Evolutionary conservation across 2,113 vertebrate species (phyloP), one percentile per base, ranked within the genome.

Genomic region (Piaya cayana): DNA sequence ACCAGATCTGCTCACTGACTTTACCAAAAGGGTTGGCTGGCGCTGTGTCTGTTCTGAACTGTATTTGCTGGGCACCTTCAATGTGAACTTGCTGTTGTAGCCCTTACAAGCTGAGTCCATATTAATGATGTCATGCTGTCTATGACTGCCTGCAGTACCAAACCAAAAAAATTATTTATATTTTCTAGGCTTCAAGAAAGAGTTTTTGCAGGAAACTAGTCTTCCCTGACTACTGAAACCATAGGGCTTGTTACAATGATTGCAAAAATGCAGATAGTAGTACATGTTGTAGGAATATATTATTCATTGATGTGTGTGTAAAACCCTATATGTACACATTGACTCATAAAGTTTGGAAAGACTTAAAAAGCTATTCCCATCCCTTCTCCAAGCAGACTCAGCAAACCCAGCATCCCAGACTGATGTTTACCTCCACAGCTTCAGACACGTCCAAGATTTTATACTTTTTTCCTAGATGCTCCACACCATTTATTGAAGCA

Each of bases 31-130:
- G 37, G 4, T 1, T 64, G 36, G 42, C 29, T 34, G 42, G 11
- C 25, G 23, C 67, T 21, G 7, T 6, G 26, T 15, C 59, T 3
- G 0, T 21, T 36, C 52, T 15, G 6, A 32, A 19, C 9, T 2
- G 10, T 11, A 2, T 39, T 47, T 59, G n/a, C 34, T 0, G 4
- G 36, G 32, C 16, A 22, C 53, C 29, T 30, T 56, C 3, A 0
- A 47, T 9, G 53, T 4, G 39, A 47, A 43, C 8, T 39, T 22
- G 9, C 36, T 43, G 2, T 23, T 34, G 11, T 14, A 23, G 62
- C 2, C 1, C n/a, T 53, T 1, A 0, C 21, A 27, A 45, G 56
- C 69, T 59, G 50, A 42, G 18, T 25, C 29, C 18, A 0, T 14
- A 2, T 29, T 58, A 27, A 22, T 8, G 20, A 9, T 8, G 27